Base-by-base conservation (phyloP, 1,140 invertebrate genomes). In the Brachionus plicatilis region DNA sequence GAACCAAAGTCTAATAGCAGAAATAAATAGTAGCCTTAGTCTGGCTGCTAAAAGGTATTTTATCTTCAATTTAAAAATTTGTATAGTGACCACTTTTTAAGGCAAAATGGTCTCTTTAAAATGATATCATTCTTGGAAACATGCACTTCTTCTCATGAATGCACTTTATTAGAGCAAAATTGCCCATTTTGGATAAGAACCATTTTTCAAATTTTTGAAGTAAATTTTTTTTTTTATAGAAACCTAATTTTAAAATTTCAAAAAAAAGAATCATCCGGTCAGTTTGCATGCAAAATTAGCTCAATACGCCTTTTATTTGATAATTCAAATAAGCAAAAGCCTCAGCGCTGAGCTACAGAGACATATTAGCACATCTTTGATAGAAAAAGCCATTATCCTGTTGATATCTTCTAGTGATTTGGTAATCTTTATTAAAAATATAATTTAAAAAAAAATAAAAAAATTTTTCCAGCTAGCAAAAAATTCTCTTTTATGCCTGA, bases 91-190 rank as follows among this genome's bases (percentile, higher is more conserved):
- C 17, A 20, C 20, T 72, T 43, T 43, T 45, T 20, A 41, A 72
- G 72, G 50, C 72, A 76, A 50, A 45, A 76, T 76, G 72, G 72
- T 50, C 72, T 76, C 33, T 76, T 76, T 50, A 76, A 76, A 76
- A 76, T 76, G 72, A 76, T 76, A 14, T 76, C 43, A 50, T 76
- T 50, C 27, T 76, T 76, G 45, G 72, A 76, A 76, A 76, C 53
- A 29, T 76, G 72, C 24, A 37, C 9, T 17, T 37, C 43, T 14
- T 27, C 20, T 76, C 9, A 50, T 14, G 72, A 76, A 27, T 76
- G 72, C 27, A 50, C 43, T 76, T 50, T 76, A 29, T 47, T 76
- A 24, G 72, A 76, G 14, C 72, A 76, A 29, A 76, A 50, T 50
- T 76, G 72, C 50, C 11, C 72, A 9, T 76, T 76, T 76, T 76